Evolutionary conservation across 2,888 invertebrate species (phyloP).

Genomic region (Drosophila tanythrix): DNA sequence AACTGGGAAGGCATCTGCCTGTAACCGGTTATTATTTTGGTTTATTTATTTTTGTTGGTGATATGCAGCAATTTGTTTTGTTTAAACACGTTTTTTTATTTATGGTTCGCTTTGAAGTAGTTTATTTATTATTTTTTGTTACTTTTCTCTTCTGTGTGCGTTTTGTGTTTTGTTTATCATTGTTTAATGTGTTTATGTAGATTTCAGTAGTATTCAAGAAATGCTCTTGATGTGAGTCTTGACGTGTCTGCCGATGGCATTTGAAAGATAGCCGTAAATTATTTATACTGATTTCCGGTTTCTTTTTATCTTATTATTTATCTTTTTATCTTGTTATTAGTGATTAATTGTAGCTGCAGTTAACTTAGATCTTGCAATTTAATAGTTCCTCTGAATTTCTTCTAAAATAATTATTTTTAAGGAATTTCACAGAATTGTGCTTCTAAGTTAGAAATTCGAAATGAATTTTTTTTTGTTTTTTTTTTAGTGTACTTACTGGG

Average conservation of each 20-base stretch:
- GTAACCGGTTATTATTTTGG: constrained; percentile 53
- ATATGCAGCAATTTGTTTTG: constrained; percentile 16
- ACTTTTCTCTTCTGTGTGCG: background rate
- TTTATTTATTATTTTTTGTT: constrained; percentile 44
- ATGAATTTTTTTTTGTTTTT: background rate
- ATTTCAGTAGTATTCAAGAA: constrained; percentile 5
- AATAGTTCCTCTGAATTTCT: background rate
- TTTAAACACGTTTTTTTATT: constrained; percentile 40
- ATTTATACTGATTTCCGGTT: background rate
- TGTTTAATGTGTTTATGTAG: background rate
- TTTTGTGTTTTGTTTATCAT: constrained; percentile 5
- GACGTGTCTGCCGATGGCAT: constrained; percentile 17
- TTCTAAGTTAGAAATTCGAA: background rate
- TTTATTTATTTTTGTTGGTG: background rate
- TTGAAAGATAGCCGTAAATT: constrained; percentile 12
- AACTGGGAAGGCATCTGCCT: constrained; percentile 47
- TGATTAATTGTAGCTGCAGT: constrained; percentile 4
- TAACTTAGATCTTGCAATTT: background rate
- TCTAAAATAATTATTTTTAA: background rate
- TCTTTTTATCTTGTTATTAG: background rate
- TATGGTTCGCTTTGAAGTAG: constrained; percentile 46
- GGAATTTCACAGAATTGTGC: background rate
- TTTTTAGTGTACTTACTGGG: background rate
- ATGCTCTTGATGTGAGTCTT: background rate
- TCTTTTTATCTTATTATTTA: background rate